Percentiles rank a stretch among this genome's conserved stretches.
Evolutionary conservation across 2,888 invertebrate species (phyloP).

Genomic region (Metalampra italica): DNA sequence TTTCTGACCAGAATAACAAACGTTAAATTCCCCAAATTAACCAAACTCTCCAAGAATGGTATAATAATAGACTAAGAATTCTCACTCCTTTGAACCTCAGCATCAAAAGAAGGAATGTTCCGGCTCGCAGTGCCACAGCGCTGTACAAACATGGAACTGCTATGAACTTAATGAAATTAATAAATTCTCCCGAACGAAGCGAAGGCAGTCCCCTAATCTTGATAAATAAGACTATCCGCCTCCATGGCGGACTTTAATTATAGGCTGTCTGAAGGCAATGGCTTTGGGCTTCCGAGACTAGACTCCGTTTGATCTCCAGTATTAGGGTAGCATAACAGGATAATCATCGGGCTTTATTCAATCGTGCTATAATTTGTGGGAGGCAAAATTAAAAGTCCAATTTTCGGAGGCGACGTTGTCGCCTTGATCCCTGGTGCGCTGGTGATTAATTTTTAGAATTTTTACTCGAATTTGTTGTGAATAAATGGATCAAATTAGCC

Average conservation of each 20-base stretch:
- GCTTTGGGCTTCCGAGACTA: not conserved
- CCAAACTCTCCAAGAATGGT: not conserved
- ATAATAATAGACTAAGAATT: not conserved
- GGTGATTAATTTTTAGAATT: too few relatives aligned
- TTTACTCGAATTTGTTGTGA: not conserved
- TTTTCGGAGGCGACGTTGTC: not conserved
- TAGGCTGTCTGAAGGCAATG: conserved; percentile 1
- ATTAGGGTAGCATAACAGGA: conserved; percentile 1
- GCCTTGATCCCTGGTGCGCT: not conserved
- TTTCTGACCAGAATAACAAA: too few relatives aligned
- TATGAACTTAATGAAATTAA: conserved; percentile 9
- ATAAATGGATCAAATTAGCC: too few relatives aligned
- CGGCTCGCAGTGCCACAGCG: not conserved
- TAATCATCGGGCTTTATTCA: conserved; percentile 1
- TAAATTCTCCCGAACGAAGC: conserved; percentile 4
- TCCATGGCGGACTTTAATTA: conserved; percentile 1
- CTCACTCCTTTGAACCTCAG: conserved; percentile 1
- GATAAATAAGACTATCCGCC: conserved; percentile 8
- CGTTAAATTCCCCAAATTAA: not conserved
- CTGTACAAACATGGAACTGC: not conserved
- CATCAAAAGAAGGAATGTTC: conserved; percentile 2
- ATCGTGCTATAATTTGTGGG: not conserved
- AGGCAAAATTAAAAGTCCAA: not conserved
- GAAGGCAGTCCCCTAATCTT: conserved; percentile 7
- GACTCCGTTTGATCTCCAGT: conserved; percentile 3